phyloP scores from a whole-genome alignment of 1,140 invertebrate species.

The Rhopalosiphum padi region DNA sequence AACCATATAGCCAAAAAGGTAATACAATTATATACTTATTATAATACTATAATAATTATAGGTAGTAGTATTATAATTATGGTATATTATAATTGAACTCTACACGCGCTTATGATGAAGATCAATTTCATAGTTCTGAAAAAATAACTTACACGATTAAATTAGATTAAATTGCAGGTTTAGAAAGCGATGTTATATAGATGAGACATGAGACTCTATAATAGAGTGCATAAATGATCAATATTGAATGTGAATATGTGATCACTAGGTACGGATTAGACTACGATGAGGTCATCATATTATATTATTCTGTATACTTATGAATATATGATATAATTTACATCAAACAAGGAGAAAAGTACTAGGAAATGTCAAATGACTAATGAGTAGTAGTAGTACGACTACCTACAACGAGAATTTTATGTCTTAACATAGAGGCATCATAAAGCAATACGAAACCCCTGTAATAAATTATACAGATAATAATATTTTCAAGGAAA shows the following conservation, averaged over 20 bases:
- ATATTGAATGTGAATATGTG: neutral
- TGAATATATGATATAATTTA: neutral
- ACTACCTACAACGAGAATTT: neutral
- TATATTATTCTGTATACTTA: no score
- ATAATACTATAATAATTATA: neutral
- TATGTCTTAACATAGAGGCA: neutral
- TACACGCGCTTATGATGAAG: neutral
- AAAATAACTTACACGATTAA: neutral
- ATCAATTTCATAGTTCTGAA: neutral
- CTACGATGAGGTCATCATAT: neutral
- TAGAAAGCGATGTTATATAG: neutral
- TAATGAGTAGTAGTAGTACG: neutral
- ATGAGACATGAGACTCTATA: no score
- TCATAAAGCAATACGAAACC: neutral
- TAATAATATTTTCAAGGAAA: neutral
- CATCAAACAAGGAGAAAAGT: neutral
- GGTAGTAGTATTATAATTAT: neutral
- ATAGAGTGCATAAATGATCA: neutral
- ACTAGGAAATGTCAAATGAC: neutral
- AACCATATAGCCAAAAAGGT: neutral
- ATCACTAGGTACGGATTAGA: neutral
- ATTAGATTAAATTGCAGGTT: neutral
- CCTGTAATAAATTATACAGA: no score
- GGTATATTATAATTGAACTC: no score
- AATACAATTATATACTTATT: neutral